Base-by-base conservation (phyloP, 2,113 vertebrate genomes). In the Stercorarius parasiticus region DNA sequence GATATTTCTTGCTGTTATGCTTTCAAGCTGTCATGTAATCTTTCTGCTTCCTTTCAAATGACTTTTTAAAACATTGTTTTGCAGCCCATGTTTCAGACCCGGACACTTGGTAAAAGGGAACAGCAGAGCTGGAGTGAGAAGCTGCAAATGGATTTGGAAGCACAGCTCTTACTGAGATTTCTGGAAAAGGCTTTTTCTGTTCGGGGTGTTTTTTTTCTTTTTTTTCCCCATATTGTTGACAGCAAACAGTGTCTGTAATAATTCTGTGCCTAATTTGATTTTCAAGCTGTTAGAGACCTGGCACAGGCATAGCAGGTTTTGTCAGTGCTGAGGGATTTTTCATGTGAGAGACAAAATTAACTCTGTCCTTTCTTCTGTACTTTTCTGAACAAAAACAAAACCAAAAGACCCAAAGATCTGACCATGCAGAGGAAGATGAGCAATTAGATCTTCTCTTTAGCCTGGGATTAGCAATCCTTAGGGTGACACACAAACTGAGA, bases 201-300 rank as follows among this genome's bases (percentile, higher is more conserved):
- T 32, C 7, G 6, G 32, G 14, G 5, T 65, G 21, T 15, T 18
- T 65, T 29, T 8, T 25, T 19, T 22, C n/a, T 25, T n/a, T 20
- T 29, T 13, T 6, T 6, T n/a, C n/a, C n/a, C n/a, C 40, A 73
- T 13, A 32, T 65, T 95, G 56, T 86, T 95, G 94, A 91, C 65
- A 92, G 69, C 40, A 89, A 94, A 77, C 30, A 79, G 49, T 70
- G 40, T 72, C 94, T 95, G 58, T 56, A 92, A 80, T 84, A 95
- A 95, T 87, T 97, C 88, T 91, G 56, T 66, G 43, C 52, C 70
- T 96, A 96, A 95, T 96, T 91, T 94, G 77, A 89, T 96, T 96
- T 96, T 92, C 88, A 91, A 76, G 76, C 77, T 95, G 64, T 88
- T 89, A 93, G 73, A 87, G 45, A 79, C 32, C 45, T 77, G 89